Conservation (phyloP, 2,888 invertebrate genomes). For the Hypena proboscidalis region DNA sequence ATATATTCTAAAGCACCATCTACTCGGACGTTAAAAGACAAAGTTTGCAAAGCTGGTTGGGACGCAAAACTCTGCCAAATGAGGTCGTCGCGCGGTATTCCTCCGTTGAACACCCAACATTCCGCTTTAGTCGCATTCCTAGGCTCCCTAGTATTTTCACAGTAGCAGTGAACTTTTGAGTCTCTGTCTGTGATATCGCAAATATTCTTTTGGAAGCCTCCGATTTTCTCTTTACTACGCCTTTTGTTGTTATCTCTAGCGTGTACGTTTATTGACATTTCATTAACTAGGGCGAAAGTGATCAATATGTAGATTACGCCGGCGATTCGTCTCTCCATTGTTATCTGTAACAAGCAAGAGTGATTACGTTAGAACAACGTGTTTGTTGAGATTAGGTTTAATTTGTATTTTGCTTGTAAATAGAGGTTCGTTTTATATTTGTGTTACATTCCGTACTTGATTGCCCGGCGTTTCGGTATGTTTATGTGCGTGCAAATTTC, state of each 20-base stretch:
- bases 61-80: conserved; percentile 91
- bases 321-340: conserved; percentile 73
- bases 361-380: conserved; percentile 39
- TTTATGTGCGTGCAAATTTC: neutral
- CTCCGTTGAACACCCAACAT: conserved; percentile 91
- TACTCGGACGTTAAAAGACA: conserved; percentile 89
- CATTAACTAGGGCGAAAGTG: conserved; percentile 75
- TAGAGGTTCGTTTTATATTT: conserved; percentile 15
- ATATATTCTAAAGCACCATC: conserved; percentile 89
- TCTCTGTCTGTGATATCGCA: conserved; percentile 84
- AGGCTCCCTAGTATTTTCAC: conserved; percentile 83
- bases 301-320: conserved; percentile 74
- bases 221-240: conserved; percentile 76
- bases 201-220: conserved; percentile 83
- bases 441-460: conserved; percentile 8
- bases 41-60: conserved; percentile 88
- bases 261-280: conserved; percentile 79
- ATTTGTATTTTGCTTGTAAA: conserved; percentile 28
- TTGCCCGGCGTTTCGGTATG: neutral
- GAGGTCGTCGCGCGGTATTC: conserved; percentile 88
- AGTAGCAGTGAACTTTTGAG: conserved; percentile 88
- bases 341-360: conserved; percentile 77
- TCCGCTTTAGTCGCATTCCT: conserved; percentile 89
- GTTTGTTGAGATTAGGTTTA: conserved; percentile 38
- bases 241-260: conserved; percentile 76